Evolutionary conservation across 1,140 invertebrate species (phyloP).

Genomic region (Bicyclus anynana): DNA sequence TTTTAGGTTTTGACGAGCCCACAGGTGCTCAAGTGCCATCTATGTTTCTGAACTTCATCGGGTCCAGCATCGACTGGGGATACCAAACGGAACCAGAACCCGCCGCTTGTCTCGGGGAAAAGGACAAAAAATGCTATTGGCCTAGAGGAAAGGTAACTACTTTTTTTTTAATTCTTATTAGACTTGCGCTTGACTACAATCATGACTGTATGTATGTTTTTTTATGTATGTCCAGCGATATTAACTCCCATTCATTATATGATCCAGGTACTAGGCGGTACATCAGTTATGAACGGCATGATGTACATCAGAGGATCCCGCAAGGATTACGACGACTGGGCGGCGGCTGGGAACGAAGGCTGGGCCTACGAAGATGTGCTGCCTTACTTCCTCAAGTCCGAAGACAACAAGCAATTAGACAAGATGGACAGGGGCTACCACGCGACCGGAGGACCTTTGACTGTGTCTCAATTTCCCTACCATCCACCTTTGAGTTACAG

Average conservation of each 20-base stretch:
- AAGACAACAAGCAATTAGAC: constrained; percentile 86
- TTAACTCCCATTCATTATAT: too few species aligned
- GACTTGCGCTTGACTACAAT: too few species aligned
- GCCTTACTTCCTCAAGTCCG: constrained; percentile 92
- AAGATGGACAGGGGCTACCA: constrained; percentile 85
- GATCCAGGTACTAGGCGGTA: constrained; percentile 89
- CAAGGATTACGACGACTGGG: constrained; percentile 95
- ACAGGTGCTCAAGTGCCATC: constrained; percentile 90
- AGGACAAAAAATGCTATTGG: constrained; percentile 87
- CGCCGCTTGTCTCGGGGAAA: constrained; percentile 87
- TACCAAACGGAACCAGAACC: constrained; percentile 92
- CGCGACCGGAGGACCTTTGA: constrained; percentile 85
- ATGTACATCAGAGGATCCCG: constrained; percentile 96
- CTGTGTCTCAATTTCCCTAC: constrained; percentile 90
- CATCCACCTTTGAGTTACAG: constrained; percentile 90
- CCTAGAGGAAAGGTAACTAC: constrained; percentile 86
- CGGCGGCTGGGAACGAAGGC: constrained; percentile 88
- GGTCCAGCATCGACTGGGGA: constrained; percentile 91
- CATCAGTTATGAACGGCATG: constrained; percentile 97
- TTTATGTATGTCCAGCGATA: too few species aligned
- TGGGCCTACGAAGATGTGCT: constrained; percentile 95
- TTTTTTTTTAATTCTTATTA: too few species aligned
- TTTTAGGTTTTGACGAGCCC: constrained; percentile 85
- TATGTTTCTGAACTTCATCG: constrained; percentile 90
- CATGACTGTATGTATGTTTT: too few species aligned